phyloP scores from a whole-genome alignment of 2,113 vertebrate genomes.

The Bostrychus sinensis region DNA sequence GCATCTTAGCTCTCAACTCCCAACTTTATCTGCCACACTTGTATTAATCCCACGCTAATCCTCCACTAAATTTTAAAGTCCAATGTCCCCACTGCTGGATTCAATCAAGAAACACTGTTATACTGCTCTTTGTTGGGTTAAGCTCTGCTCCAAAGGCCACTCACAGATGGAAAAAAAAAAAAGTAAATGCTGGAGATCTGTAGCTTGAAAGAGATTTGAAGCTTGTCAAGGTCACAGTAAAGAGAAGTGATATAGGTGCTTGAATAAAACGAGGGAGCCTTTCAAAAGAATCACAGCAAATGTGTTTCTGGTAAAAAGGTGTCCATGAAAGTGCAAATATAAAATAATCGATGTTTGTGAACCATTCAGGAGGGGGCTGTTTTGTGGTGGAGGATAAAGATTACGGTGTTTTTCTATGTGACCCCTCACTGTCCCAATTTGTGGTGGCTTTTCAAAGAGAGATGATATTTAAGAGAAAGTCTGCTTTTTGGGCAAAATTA shows the following conservation, averaged over 20 bases:
- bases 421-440: constrained; percentile 49
- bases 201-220: not conserved
- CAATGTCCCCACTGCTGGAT: constrained; percentile 8
- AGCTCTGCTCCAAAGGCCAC: constrained; percentile 31
- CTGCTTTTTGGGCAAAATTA: constrained; percentile 49
- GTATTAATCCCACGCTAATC: constrained; percentile 50
- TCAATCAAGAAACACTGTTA: not conserved
- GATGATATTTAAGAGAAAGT: constrained; percentile 39
- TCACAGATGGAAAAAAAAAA: constrained; percentile 23
- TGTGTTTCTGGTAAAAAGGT: not conserved
- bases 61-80: constrained; percentile 42
- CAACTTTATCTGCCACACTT: not conserved
- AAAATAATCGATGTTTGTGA: constrained; percentile 12
- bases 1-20: constrained; percentile 5
- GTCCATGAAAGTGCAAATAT: constrained; percentile 8
- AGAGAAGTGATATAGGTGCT: not conserved
- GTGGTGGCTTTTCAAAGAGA: constrained; percentile 31
- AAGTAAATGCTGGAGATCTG: constrained; percentile 21
- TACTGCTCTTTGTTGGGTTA: constrained; percentile 42
- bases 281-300: not conserved
- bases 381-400: constrained; percentile 41
- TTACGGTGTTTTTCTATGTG: constrained; percentile 52
- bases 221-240: not conserved
- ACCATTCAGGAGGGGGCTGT: constrained; percentile 17
- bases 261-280: no score